Evolutionary conservation across 2,113 vertebrate species (phyloP), one percentile per base, ranked within the genome.

Genomic region (Morone saxatilis): DNA sequence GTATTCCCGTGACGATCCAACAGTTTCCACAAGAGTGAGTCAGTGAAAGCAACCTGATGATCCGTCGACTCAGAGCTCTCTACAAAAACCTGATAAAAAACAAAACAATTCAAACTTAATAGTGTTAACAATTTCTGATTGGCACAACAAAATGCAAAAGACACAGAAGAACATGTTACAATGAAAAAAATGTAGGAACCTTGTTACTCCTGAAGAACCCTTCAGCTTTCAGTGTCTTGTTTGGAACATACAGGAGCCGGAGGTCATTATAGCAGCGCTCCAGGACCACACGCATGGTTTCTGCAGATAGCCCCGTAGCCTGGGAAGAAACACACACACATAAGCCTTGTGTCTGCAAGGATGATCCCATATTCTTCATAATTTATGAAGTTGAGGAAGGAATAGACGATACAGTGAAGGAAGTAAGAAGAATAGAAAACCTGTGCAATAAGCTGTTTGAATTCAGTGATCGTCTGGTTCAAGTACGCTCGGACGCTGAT

Each of bases 201-300:
- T 99, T 99, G 95, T 99, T 99, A 93, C 98, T 99, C 93, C 98
- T 97, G 89, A 99, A 99, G 89, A 99, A 99, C 4, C 98, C 98
- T 89, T 99, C 98, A 0, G 98, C 96, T 92, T 99, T 99, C 90
- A 99, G 93, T 0, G 98, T 98, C 94, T 99, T 99, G 94, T 95
- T 98, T 89, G 97, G 96, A 69, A 98, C 94, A 0, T 94, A 97
- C 38, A 99, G 96, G 56, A 99, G 96, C 4, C 98, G 96, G 68
- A 99, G 94, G 88, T 99, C 98, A 59, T 99, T 99, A 86, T 99
- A 99, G 94, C 98, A 99, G 66, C 98, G 97, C 83, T 99, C 98
- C 84, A 99, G 91, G n/a, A 99, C 97, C 0, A 99, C 94, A 7
- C 98, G 94, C 98, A 99, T 99, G 4, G 94, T 96, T 60, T 99